Conservation (phyloP, 1,140 invertebrate species). For the Drosophila equinoxialis region DNA sequence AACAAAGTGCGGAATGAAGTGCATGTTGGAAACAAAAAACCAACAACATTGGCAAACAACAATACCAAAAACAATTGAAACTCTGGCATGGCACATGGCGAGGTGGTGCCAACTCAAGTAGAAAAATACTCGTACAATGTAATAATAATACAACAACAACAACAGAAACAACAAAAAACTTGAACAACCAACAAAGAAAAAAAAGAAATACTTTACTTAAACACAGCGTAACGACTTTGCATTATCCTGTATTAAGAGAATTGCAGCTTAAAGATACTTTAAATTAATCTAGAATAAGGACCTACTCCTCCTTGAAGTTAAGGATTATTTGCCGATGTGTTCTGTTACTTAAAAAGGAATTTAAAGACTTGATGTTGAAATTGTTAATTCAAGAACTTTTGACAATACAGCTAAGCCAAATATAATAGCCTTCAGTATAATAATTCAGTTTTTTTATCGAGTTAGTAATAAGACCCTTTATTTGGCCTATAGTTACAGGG, state of each 20-base stretch:
- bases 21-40: conserved; percentile 54
- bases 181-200: conserved; percentile 31
- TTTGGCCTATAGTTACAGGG: background rate
- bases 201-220: background rate
- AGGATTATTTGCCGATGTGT: no score
- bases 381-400: no score
- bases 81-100: conserved; percentile 26
- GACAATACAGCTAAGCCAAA: no score
- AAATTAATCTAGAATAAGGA: no score
- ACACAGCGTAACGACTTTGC: conserved; percentile 24
- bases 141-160: conserved; percentile 62
- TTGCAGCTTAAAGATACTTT: no score
- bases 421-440: no score
- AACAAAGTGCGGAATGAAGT: conserved; percentile 34
- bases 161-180: conserved; percentile 33
- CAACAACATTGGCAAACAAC: conserved; percentile 25
- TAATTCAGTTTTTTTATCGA: no score
- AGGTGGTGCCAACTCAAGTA: conserved; percentile 77
- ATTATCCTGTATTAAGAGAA: background rate
- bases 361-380: no score
- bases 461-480: background rate
- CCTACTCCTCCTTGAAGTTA: no score
- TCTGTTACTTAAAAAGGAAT: no score
- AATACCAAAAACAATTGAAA: conserved; percentile 46
- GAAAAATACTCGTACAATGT: conserved; percentile 79